Base-by-base conservation (phyloP, 1,140 invertebrate genomes). In the Drosophila melanica region DNA sequence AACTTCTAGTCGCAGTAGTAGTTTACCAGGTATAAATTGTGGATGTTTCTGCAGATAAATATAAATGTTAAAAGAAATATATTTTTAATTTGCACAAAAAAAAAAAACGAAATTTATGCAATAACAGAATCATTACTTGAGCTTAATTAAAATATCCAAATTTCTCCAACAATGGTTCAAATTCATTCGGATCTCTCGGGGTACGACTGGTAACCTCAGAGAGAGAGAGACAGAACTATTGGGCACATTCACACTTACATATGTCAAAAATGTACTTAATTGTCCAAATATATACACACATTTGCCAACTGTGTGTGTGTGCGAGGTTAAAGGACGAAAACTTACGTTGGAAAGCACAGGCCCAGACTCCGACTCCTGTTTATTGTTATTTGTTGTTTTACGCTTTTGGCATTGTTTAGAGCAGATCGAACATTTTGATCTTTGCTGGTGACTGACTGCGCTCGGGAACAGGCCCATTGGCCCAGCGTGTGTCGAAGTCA, bases 401-500 rank as follows among this genome's bases (percentile, higher is more conserved):
- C 7, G 27, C 23, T 12, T 20, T 54, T 12, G 20, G 20, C 8
- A 18, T 45, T 58, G 41, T 58, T 44, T 44, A 11, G 11, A 35
- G 18, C 12, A 70, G 30, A 70, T 70, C 50, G 67, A 70, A 64
- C 35, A 23, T 70, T 70, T 55, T 33, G 67, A 70, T 70, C 67
- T 64, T 41, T 11, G 35, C 16, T 16, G 16, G 37, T 9, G 11
- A 37, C 11, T 27, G 18, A 63, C 37, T 48, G 41, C 59, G n/a
- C n/a, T n/a, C n/a, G 10, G 18, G 27, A 12, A 23, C 23, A 18
- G 27, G 16, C 30, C 41, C 14, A 16, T 14, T 11, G 45, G 37
- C 79, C 51, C 79, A 84, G 80, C 80, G 48, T 68, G 80, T 48
- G 44, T 33, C 30, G 39, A 68, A 72, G 44, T 71, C 71, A 75